Evolutionary conservation across 2,797 vertebrate genomes (phyloP), one percentile per base, ranked within the genome.

Genomic region (Eremophila alpestris): DNA sequence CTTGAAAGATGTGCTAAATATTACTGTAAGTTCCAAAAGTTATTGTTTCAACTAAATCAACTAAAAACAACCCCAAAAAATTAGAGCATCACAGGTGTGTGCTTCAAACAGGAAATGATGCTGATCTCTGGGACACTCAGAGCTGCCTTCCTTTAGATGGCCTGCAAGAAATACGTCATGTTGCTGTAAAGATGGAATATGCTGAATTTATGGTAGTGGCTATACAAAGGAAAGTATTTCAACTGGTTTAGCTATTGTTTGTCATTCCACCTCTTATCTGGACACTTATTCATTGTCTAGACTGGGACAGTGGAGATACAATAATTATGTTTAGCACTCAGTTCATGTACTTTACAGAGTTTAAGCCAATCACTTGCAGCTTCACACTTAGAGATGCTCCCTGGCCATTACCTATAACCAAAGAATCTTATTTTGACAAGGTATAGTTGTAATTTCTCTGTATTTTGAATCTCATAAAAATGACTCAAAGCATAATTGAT

Each of bases 1-100:
- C 29, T 83, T 93, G 41, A 83, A 80, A 85, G 34, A 78, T 78
- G 51, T 81, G 51, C 46, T 81, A 87, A 92, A 71, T 93, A 40
- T 83, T 83, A 48, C 54, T 87, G 75, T 58, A 79, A 84, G n/a
- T 83, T 90, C 32, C 69, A 49, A 85, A 91, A 95, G 76, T 91
- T 83, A 75, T 64, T 4, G 1, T 91, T 94, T 94, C 24, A 59
- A 60, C 19, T 46, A 45, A 79, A 62, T 55, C 24, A 46, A 46
- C 23, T 38, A 11, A 45, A 43, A 68, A 80, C 65, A 70, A 67
- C 38, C 38, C 38, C 74, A 64, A 83, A 51, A 52, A 54, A 52
- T 8, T 1, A 58, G 16, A 36, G 5, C 32, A 45, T n/a, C 29
- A 41, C 29, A 85, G 71, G 27, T 83, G 46, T 87, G 29, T 93